phyloP scores from a whole-genome alignment of 1,140 invertebrate genomes.

The Aphaenogaster floridana region DNA sequence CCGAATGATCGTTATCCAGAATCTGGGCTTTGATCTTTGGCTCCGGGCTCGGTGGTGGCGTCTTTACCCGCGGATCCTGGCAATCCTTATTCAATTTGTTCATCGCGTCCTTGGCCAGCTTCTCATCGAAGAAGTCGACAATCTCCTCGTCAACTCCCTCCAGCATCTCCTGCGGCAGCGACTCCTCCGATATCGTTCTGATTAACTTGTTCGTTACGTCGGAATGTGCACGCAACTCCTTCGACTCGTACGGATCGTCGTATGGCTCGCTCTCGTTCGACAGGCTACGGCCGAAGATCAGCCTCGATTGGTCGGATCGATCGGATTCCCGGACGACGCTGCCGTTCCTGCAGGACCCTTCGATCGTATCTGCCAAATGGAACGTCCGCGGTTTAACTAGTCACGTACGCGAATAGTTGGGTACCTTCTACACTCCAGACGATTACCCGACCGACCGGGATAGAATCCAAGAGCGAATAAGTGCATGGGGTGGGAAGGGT shows the following conservation, averaged over 20 bases:
- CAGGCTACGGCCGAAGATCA: conserved; percentile 73
- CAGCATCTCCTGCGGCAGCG: conserved; percentile 83
- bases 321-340: conserved; percentile 30
- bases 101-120: conserved; percentile 68
- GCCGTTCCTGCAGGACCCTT: conserved; percentile 20
- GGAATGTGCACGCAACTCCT: conserved; percentile 76
- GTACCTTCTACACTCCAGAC: conserved; percentile 40
- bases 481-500: neutral
- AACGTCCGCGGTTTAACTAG: conserved; percentile 67
- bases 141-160: conserved; percentile 76
- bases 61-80: conserved; percentile 68
- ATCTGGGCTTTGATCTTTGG: conserved; percentile 76
- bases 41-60: conserved; percentile 82
- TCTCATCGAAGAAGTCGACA: conserved; percentile 74
- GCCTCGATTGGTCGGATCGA: conserved; percentile 64
- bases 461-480: conserved; percentile 62
- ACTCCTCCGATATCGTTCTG: conserved; percentile 85
- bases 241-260: conserved; percentile 78
- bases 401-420: conserved; percentile 72
- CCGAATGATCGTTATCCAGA: conserved; percentile 76
- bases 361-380: conserved; percentile 74
- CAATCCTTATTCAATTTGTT: conserved; percentile 66
- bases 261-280: conserved; percentile 81
- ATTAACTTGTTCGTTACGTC: conserved; percentile 66
- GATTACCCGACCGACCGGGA: conserved; percentile 45